phyloP scores from a whole-genome alignment of 1,140 invertebrate species.

The Aradophagus sp. region DNA sequence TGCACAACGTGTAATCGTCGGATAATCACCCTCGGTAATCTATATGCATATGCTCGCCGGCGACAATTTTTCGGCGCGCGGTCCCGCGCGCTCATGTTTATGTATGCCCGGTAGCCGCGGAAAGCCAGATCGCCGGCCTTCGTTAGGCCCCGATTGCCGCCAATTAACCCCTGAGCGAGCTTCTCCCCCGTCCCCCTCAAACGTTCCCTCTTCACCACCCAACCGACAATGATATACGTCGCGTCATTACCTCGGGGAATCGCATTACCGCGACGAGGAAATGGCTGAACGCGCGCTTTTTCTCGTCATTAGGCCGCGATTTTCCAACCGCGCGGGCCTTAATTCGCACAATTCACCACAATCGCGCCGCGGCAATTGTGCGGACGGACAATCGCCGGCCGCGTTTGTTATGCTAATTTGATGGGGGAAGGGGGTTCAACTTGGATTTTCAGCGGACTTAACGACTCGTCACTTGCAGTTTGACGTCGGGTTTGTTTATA shows the following conservation, averaged over 20 bases:
- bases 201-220: constrained; percentile 22
- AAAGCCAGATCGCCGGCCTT: constrained; percentile 24
- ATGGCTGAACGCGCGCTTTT: constrained; percentile 21
- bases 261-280: constrained; percentile 36
- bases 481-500: too few species aligned
- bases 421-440: too few species aligned
- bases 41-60: constrained; percentile 53
- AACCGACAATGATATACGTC: constrained; percentile 57
- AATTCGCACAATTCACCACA: constrained; percentile 23
- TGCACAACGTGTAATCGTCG: constrained; percentile 68
- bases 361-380: too few species aligned
- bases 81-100: constrained; percentile 55
- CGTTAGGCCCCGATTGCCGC: constrained; percentile 41
- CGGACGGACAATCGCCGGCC: too few species aligned
- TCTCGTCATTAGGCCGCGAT: constrained; percentile 23
- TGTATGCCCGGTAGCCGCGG: constrained; percentile 41
- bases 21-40: constrained; percentile 65
- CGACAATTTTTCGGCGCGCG: constrained; percentile 25
- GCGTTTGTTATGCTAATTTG: too few species aligned
- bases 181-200: constrained; percentile 19
- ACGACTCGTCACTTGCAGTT: too few species aligned
- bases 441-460: too few species aligned
- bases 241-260: constrained; percentile 45
- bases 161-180: constrained; percentile 57
- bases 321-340: constrained; percentile 31